Conservation (phyloP, 2,113 vertebrate genomes). For the Catharus bicknelli region DNA sequence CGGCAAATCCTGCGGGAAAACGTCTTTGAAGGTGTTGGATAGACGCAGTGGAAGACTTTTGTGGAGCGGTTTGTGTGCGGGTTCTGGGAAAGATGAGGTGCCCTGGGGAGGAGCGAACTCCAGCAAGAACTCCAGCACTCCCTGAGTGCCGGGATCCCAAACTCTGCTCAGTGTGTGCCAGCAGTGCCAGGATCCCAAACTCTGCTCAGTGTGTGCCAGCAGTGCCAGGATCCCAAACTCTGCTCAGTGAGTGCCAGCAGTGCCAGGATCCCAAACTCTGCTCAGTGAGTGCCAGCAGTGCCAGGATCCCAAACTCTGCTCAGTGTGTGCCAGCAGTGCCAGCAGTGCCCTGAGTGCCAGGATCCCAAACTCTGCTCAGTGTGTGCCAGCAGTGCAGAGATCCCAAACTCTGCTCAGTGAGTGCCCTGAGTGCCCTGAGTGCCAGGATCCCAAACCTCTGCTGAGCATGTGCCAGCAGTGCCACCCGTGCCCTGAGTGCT, state of each 20-base stretch:
- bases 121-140: not conserved
- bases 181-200: not conserved
- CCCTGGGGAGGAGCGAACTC: rapidly evolving
- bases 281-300: no score
- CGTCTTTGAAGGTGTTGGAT: conserved; percentile 58
- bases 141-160: not conserved
- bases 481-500: not conserved
- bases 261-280: rapidly evolving
- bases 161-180: not conserved
- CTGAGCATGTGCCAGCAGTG: no score
- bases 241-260: not conserved
- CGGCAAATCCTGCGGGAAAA: conserved; percentile 63
- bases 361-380: not conserved
- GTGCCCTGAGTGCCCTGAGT: not conserved
- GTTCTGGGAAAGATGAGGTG: rapidly evolving
- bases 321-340: no score
- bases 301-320: no score
- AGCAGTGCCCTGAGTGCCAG: no score
- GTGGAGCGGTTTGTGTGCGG: rapidly evolving
- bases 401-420: not conserved
- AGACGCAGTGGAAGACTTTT: rapidly evolving
- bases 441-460: no score
- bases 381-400: no score
- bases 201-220: not conserved
- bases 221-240: no score